Evolutionary conservation across 2,888 invertebrate genomes (phyloP), one percentile per base, ranked within the genome.

Genomic region (Cephus runcator): DNA sequence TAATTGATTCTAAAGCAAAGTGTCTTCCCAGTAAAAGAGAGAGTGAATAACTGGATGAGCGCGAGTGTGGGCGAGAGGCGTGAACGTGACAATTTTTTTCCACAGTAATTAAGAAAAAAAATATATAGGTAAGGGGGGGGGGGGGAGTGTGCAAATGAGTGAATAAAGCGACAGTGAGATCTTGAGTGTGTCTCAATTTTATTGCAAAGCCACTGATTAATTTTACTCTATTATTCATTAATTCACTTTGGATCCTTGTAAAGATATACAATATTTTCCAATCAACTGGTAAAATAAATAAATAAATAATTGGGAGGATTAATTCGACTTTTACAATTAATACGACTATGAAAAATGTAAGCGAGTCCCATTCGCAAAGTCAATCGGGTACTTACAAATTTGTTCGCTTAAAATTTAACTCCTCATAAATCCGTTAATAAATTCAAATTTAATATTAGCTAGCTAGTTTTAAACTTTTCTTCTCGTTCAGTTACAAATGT

Each of bases 401-500:
- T 1, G 56, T 23, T 56, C 23, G 56, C 56, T 56, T 56, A 56
- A 56, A 23, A 2, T 56, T 56, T 23, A 56, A 23, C 56, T 56
- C 23, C 56, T 23, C 56, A 0, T 23, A 3, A 56, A 56, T 56
- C 2, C 56, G 23, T 56, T 23, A 23, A 23, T 56, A 23, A 56
- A 56, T 56, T 23, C 23, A 56, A 56, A 56, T 56, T 56, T 56
- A 56, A 23, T 56, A 56, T 56, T 23, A 56, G 56, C 56, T 56
- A 56, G 23, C 56, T 56, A 56, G 56, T 56, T 56, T 56, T 56
- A 56, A 56, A 56, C 56, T 56, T 23, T 56, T 56, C 9, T 1
- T 56, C 56, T 56, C 56, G 56, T 75, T 75, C 75, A 30, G 34
- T 75, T 76, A 77, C 33, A 75, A 77, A 74, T 69, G 15, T 75